phyloP scores from a whole-genome alignment of 2,113 vertebrate genomes.

The Edolisoma coerulescens region DNA sequence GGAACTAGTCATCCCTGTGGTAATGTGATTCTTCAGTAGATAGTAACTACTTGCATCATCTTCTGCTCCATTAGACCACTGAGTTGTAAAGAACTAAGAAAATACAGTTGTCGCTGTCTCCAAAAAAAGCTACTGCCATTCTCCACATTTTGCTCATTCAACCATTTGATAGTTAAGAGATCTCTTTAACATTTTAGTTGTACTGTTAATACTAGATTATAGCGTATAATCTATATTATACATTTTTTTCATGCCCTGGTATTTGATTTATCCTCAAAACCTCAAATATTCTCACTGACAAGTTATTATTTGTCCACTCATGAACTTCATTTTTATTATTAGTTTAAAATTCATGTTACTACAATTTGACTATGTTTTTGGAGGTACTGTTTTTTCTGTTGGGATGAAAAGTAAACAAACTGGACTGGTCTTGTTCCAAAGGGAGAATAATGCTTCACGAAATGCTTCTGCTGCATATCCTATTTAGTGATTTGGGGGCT shows the following conservation, averaged over 20 bases:
- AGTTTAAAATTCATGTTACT: background rate
- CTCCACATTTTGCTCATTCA: background rate
- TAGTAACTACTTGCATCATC: background rate
- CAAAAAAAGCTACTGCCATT: background rate
- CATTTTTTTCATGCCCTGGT: background rate
- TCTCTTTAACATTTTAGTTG: background rate
- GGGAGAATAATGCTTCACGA: background rate
- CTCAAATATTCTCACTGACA: background rate
- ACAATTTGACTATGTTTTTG: background rate
- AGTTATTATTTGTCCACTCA: background rate
- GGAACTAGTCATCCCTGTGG: background rate
- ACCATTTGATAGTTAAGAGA: background rate
- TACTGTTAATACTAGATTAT: background rate
- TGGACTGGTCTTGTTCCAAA: background rate
- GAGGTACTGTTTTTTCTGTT: background rate
- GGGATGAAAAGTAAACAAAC: background rate
- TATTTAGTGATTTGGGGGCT: background rate
- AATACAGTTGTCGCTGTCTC: background rate
- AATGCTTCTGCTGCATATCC: background rate
- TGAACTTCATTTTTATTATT: background rate
- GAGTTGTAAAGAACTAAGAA: background rate
- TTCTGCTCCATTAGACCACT: background rate
- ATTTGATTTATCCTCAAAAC: background rate
- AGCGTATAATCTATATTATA: too few relatives aligned
- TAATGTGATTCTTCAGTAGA: background rate